A percentile compares a stretch with the other conserved stretches of the same genome.
Conservation (phyloP, 23 tunicate species). For the Trididemnum miniatum region DNA sequence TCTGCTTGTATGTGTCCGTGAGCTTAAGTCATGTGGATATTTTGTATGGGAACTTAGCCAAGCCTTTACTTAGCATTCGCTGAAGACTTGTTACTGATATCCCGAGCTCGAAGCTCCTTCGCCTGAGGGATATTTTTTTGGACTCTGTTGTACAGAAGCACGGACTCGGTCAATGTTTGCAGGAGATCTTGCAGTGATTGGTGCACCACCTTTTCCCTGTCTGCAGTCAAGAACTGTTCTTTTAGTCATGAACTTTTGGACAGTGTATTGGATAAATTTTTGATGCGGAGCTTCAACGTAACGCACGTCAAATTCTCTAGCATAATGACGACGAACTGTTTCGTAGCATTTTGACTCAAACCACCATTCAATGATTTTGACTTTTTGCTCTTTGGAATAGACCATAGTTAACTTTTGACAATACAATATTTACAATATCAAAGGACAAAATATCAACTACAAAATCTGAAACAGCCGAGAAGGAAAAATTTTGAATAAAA, state of each 20-base stretch:
- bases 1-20: conserved; percentile 26
- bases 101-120: conserved; percentile 25
- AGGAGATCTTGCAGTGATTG: conserved; percentile 31
- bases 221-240: conserved; percentile 28
- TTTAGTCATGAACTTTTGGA: conserved; percentile 17
- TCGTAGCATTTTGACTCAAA: conserved; percentile 18
- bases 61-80: conserved; percentile 23
- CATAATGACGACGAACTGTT: conserved; percentile 16
- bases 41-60: conserved; percentile 22
- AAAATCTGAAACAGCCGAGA: conserved; percentile 29
- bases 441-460: conserved; percentile 12
- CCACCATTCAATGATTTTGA: conserved; percentile 27
- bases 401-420: conserved; percentile 16
- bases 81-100: conserved; percentile 24
- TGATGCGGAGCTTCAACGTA: conserved; percentile 20
- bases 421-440: conserved; percentile 14
- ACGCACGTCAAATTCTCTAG: conserved; percentile 13
- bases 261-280: conserved; percentile 26
- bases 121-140: conserved; percentile 21
- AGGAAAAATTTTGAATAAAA: conserved; percentile 21
- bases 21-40: conserved; percentile 25
- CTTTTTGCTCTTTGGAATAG: conserved; percentile 26
- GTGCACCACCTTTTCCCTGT: conserved; percentile 14
- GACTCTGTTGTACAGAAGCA: conserved; percentile 27
- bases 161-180: conserved; percentile 19